Percentiles rank a stretch among this genome's conserved stretches.
These are phyloP conservation scores for Rostratula benghalensis DNA, from an alignment of 2,113 vertebrate genomes.

Conservation along the genomic window DNA sequence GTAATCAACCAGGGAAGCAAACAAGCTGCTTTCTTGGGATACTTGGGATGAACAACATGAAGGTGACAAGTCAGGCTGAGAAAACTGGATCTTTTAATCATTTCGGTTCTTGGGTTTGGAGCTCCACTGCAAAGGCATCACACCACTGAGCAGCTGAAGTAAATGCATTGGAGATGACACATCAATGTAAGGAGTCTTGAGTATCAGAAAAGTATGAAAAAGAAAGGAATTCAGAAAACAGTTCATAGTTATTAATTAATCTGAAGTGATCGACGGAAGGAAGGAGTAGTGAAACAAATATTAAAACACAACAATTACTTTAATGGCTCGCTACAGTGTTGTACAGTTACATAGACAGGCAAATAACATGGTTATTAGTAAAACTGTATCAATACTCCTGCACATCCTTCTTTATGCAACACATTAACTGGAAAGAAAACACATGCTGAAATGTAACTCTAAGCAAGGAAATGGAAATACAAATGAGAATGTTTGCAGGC, in stretches of 20 bases:
- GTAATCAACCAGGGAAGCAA: neutral
- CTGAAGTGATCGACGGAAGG: neutral
- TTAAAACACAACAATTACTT: neutral
- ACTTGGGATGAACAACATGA: neutral
- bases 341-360: neutral
- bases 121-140: neutral
- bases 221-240: neutral
- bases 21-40: neutral
- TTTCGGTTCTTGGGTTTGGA: neutral
- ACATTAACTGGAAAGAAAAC: neutral
- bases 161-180: neutral
- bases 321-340: neutral
- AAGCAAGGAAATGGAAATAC: neutral
- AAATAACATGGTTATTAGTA: neutral
- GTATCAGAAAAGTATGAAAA: neutral
- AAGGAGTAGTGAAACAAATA: neutral
- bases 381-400: neutral
- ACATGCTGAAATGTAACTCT: neutral
- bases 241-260: neutral
- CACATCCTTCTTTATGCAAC: neutral
- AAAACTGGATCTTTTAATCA: neutral
- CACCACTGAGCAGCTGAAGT: neutral
- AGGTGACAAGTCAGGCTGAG: neutral
- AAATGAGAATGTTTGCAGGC: neutral
- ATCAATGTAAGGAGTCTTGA: neutral